Evolutionary conservation across 1,140 invertebrate genomes (phyloP).

Genomic region (Cephus cinctus): DNA sequence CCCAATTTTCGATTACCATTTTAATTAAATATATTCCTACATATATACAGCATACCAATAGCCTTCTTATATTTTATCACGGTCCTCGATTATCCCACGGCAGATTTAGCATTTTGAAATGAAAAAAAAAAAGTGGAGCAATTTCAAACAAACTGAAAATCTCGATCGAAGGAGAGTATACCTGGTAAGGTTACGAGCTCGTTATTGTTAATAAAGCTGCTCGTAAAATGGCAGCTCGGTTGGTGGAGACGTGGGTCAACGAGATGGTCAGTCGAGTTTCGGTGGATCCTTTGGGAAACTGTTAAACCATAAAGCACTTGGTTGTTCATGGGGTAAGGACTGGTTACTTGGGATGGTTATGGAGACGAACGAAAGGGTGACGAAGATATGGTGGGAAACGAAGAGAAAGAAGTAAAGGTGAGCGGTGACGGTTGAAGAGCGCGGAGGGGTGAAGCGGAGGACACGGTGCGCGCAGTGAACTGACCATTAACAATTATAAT

Average conservation of each 20-base stretch:
- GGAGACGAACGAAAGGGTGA: neutral
- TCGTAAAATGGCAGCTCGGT: constrained; percentile 29
- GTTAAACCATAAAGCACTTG: constrained; percentile 33
- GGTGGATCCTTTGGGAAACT: constrained; percentile 23
- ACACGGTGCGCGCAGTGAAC: neutral
- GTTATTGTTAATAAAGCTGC: constrained; percentile 39
- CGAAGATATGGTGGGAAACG: neutral
- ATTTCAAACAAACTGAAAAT: too few species aligned
- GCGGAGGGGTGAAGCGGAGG: neutral
- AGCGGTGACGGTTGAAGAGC: neutral
- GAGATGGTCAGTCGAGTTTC: constrained; percentile 27
- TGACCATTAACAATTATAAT: constrained; percentile 53
- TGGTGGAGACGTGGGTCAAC: constrained; percentile 24
- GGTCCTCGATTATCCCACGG: too few species aligned
- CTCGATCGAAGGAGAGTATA: too few species aligned
- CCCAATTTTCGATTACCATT: too few species aligned
- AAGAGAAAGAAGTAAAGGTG: neutral
- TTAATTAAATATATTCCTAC: too few species aligned
- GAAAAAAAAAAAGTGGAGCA: too few species aligned
- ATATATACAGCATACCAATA: too few species aligned
- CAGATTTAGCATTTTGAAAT: too few species aligned
- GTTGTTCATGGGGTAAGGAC: too few species aligned
- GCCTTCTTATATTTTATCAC: too few species aligned
- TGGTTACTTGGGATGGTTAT: too few species aligned
- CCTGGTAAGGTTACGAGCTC: too few species aligned